Evolutionary conservation across 2,888 invertebrate genomes (phyloP).

Genomic region (Tiphia femorata): DNA sequence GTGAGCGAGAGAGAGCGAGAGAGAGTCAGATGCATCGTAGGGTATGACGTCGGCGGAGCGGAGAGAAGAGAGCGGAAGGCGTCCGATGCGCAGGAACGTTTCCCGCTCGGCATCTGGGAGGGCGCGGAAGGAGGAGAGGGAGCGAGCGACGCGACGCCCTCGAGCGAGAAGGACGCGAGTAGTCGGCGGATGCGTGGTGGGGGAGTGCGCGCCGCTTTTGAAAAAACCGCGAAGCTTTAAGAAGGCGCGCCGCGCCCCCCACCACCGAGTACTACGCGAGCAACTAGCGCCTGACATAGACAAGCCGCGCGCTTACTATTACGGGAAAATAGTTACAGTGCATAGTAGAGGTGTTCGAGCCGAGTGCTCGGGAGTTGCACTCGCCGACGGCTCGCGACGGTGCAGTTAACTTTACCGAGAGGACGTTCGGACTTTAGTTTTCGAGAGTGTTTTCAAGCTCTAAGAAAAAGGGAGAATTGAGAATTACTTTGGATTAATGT

Average conservation of each 20-base stretch:
- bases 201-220: conserved; percentile 60
- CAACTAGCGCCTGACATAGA: conserved; percentile 65
- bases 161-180: conserved; percentile 22
- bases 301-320: conserved; percentile 52
- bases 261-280: conserved; percentile 62
- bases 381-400: too few species aligned
- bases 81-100: conserved; percentile 1
- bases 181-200: conserved; percentile 44
- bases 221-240: conserved; percentile 69
- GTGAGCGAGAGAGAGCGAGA: conserved; percentile 9
- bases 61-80: conserved; percentile 20
- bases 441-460: too few species aligned
- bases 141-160: conserved; percentile 3
- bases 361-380: too few species aligned
- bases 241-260: conserved; percentile 65
- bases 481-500: too few species aligned
- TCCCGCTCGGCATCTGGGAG: neutral
- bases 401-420: too few species aligned
- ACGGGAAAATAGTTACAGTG: conserved; percentile 42
- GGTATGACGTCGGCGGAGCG: conserved; percentile 5
- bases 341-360: too few species aligned
- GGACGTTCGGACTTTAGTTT: too few species aligned
- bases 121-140: neutral
- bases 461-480: too few species aligned
- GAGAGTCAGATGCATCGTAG: neutral